These are phyloP conservation scores for Distichodus sexfasciatus DNA, from an alignment of 2,797 vertebrate species.

Conservation along the genomic window DNA sequence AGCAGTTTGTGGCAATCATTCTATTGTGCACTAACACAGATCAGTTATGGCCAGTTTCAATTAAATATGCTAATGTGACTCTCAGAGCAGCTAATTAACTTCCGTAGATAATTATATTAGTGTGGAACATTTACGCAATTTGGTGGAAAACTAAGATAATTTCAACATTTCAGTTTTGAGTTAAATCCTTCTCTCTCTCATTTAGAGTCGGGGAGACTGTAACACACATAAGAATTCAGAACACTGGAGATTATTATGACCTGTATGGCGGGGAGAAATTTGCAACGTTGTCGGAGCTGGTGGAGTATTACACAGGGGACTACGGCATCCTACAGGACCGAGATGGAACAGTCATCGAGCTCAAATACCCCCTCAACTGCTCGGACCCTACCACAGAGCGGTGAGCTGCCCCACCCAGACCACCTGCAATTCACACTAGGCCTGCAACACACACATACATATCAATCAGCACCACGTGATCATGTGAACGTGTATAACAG, in stretches of 20 bases:
- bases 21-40: no score
- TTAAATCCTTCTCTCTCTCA: background rate
- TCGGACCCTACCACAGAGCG: slow-evolving; percentile 94
- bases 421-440: no score
- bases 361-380: slow-evolving; percentile 90
- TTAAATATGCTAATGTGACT: no score
- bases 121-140: no score
- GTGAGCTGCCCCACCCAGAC: slow-evolving; percentile 63
- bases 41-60: no score
- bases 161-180: background rate
- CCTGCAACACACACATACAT: background rate
- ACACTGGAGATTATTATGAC: slow-evolving; percentile 95
- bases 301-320: slow-evolving; percentile 93
- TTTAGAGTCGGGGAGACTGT: slow-evolving; percentile 84
- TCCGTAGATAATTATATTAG: no score
- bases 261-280: slow-evolving; percentile 98
- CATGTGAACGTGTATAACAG: no score
- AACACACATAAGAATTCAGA: slow-evolving; percentile 98
- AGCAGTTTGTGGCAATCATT: no score
- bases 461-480: no score
- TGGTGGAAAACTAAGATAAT: no score
- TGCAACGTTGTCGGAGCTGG: slow-evolving; percentile 90
- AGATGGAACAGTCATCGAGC: slow-evolving; percentile 88
- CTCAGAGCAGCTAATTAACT: no score
- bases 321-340: slow-evolving; percentile 90